phyloP scores from a whole-genome alignment of 2,797 vertebrate species.

The Microctenopoma steveboyesi region DNA sequence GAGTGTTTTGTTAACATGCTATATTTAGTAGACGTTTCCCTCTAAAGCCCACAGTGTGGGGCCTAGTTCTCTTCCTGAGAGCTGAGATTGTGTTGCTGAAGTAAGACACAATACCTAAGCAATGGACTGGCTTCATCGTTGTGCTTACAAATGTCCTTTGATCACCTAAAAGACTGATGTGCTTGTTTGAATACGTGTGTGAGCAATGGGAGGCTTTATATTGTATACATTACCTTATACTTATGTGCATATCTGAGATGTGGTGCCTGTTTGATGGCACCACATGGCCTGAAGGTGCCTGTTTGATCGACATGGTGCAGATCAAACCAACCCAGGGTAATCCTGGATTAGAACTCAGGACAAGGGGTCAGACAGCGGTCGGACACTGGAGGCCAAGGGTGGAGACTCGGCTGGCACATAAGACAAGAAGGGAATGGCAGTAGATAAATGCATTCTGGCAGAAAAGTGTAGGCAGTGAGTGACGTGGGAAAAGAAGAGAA shows the following conservation, averaged over 20 bases:
- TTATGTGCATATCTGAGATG: slow-evolving; percentile 34
- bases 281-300: slow-evolving; percentile 25
- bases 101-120: slow-evolving; percentile 18
- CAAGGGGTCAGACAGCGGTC: slow-evolving; percentile 72
- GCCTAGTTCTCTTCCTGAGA: slow-evolving; percentile 36
- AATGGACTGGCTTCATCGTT: slow-evolving; percentile 27
- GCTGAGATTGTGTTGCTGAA: slow-evolving; percentile 40
- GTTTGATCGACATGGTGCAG: slow-evolving; percentile 47
- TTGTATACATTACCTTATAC: slow-evolving; percentile 23
- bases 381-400: slow-evolving; percentile 51
- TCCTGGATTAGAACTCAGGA: slow-evolving; percentile 78
- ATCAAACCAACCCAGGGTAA: slow-evolving; percentile 69
- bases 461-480: not conserved
- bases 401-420: slow-evolving; percentile 34
- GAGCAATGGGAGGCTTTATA: not conserved
- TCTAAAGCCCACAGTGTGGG: slow-evolving; percentile 54
- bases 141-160: slow-evolving; percentile 1
- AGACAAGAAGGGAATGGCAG: slow-evolving; percentile 33
- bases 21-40: slow-evolving; percentile 68
- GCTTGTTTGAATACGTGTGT: slow-evolving; percentile 3
- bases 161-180: slow-evolving; percentile 1
- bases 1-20: slow-evolving; percentile 69
- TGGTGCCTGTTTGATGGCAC: slow-evolving; percentile 41
- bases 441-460: slow-evolving; percentile 35
- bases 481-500: not conserved